Evolutionary conservation across 2,888 invertebrate species (phyloP).

Genomic region (Philaethria dido): DNA sequence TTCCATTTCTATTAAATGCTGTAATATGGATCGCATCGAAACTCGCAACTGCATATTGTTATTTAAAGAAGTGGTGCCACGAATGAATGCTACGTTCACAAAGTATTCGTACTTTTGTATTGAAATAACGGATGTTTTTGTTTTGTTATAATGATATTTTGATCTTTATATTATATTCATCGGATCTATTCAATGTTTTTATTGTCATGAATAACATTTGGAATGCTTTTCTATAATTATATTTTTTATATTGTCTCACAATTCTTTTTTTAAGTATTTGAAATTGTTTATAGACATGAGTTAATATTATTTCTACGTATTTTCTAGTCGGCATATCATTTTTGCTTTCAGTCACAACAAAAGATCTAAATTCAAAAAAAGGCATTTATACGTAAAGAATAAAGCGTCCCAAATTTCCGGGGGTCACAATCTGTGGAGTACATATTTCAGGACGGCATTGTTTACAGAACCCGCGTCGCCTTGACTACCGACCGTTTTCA

Average conservation of each 20-base stretch:
- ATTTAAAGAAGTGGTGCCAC: background rate
- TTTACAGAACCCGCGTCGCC: slow-evolving; percentile 46
- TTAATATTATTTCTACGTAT: background rate
- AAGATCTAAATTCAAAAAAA: slow-evolving; percentile 9
- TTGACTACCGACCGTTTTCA: slow-evolving; percentile 45
- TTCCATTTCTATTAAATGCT: slow-evolving; percentile 30
- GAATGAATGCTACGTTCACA: background rate
- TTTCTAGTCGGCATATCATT: background rate
- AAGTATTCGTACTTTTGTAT: slow-evolving; percentile 2
- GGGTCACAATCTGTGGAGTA: slow-evolving; percentile 25
- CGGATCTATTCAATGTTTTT: background rate
- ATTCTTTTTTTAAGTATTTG: background rate
- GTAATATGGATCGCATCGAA: slow-evolving; percentile 19
- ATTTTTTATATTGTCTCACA: no score
- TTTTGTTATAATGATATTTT: background rate
- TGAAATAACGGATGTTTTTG: background rate
- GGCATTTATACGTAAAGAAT: slow-evolving; percentile 18
- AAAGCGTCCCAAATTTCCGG: slow-evolving; percentile 19
- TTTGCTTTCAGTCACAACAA: background rate
- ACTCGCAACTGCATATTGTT: slow-evolving; percentile 22
- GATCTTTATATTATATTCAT: background rate
- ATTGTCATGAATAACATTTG: background rate
- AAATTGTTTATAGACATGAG: background rate
- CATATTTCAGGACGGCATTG: slow-evolving; percentile 42
- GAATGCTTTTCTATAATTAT: background rate